These are phyloP conservation scores for Neoaliturus tenellus DNA, from an alignment of 2,888 invertebrate genomes.

Conservation along the genomic window DNA sequence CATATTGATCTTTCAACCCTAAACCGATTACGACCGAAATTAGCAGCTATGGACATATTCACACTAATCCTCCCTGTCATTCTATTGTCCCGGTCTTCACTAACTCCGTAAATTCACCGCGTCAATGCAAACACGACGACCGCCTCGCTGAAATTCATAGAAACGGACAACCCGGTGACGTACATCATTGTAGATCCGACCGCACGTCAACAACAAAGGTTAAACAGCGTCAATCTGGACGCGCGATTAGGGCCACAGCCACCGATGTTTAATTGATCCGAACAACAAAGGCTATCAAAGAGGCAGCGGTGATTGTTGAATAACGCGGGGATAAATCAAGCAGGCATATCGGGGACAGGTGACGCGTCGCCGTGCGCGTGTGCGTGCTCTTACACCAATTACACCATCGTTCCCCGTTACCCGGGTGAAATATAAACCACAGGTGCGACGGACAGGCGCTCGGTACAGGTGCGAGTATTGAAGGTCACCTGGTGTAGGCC, in stretches of 20 bases:
- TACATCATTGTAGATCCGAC: neutral
- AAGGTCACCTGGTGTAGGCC: neutral
- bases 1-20: no score
- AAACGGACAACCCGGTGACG: neutral
- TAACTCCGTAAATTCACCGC: neutral
- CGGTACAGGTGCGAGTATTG: neutral
- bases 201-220: neutral
- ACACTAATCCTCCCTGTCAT: no score
- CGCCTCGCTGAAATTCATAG: neutral
- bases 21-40: no score
- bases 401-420: neutral
- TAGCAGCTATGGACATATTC: no score
- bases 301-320: neutral
- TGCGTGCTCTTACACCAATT: slow-evolving; percentile 21
- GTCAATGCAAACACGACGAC: neutral
- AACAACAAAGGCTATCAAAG: slow-evolving; percentile 16
- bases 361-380: neutral
- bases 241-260: neutral
- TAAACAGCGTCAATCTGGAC: neutral
- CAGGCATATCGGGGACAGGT: neutral
- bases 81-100: neutral
- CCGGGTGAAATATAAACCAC: slow-evolving; percentile 3
- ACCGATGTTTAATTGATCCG: neutral
- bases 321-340: slow-evolving; percentile 10
- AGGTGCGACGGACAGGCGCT: slow-evolving; percentile 3